Base-by-base conservation (phyloP, 2,888 invertebrate genomes). In the Pteria penguin region DNA sequence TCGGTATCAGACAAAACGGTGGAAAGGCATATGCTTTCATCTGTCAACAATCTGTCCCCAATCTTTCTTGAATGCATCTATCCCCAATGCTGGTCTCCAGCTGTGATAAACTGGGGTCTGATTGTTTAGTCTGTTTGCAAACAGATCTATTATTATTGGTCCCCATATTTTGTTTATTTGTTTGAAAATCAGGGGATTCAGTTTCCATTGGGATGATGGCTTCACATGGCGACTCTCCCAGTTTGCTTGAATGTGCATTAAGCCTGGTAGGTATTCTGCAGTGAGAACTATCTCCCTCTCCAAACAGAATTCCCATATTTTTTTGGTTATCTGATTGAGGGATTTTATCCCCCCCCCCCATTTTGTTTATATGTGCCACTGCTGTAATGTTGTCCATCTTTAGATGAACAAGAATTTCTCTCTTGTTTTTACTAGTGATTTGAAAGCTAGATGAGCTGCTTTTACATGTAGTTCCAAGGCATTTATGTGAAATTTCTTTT, bases 401-500 rank as follows among this genome's bases (percentile, higher is more conserved):
- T 27, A 72, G 29, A 4, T 52, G 26, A 45, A 72, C 33, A 22
- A 27, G 45, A 26, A 32, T 8, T 33, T 72, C 55, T 5, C 14
- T n/a, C 26, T 33, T 22, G 5, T 55, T 24, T 24, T 22, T 31
- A 27, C 54, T 36, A 52, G 52, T 27, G 32, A 62, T 57, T 57
- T 11, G 27, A 72, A 45, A 26, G 65, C 54, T 54, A 65, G 55
- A 32, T 36, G 22, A 3, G 62, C 63, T 22, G 62, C 69, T 31
- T 36, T 27, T 24, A 75, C n/a, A n/a, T n/a, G n/a, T n/a, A n/a
- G 55, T 32, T 75, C 75, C 24, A 69, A 52, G 27, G 61, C 26
- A 62, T 75, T 63, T 33, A 75, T 75, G 63, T 75, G 62, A 32
- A 31, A 5, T 26, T 18, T 45, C 18, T 32, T 57, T 66, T 66